Conservation (phyloP, 1,140 invertebrate genomes). For the Pygmarrhopalites habei region DNA sequence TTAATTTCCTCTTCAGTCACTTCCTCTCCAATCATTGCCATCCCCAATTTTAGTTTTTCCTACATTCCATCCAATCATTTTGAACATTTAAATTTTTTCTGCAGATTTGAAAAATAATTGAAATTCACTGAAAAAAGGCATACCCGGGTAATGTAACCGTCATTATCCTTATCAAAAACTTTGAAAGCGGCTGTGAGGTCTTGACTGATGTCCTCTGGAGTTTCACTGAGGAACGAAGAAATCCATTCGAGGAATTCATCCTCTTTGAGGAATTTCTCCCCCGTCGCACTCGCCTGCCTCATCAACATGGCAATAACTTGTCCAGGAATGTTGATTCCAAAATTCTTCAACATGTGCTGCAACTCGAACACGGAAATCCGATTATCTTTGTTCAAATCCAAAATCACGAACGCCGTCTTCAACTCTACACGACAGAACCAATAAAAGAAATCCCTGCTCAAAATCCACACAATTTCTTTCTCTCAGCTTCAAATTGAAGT, state of each 20-base stretch:
- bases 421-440: too few relatives aligned
- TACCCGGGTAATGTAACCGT: constrained; percentile 61
- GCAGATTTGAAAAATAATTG: too few relatives aligned
- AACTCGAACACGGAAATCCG: constrained; percentile 61
- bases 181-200: constrained; percentile 67
- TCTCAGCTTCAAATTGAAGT: too few relatives aligned
- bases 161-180: constrained; percentile 67
- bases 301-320: constrained; percentile 61
- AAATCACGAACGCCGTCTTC: constrained; percentile 61
- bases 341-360: constrained; percentile 64
- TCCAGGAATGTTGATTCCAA: constrained; percentile 63
- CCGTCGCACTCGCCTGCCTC: constrained; percentile 61
- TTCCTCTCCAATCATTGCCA: constrained; percentile 68
- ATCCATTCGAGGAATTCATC: constrained; percentile 39
- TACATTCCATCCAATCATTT: too few relatives aligned
- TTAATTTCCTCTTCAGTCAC: constrained; percentile 63
- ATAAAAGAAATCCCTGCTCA: too few relatives aligned
- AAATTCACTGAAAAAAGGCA: too few relatives aligned
- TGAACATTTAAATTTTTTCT: too few relatives aligned
- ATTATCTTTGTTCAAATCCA: constrained; percentile 66
- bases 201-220: constrained; percentile 55
- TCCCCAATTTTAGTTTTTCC: constrained; percentile 62
- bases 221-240: constrained; percentile 38
- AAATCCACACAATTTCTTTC: too few relatives aligned
- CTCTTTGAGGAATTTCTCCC: constrained; percentile 60